Evolutionary conservation across 2,797 vertebrate species (phyloP).

Genomic region (Antennarius maculatus): DNA sequence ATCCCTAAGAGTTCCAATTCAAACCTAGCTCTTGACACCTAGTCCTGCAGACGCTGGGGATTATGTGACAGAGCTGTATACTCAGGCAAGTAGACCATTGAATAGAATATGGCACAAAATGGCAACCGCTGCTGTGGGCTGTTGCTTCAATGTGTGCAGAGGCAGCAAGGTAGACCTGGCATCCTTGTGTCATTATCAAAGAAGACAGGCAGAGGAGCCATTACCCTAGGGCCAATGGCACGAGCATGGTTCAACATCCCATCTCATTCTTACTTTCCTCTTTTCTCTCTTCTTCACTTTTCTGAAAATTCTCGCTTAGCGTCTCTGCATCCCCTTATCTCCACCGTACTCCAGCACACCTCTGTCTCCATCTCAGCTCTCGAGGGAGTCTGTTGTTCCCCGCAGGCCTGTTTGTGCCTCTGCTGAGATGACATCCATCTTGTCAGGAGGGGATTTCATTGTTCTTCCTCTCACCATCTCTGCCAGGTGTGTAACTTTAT

Average conservation of each 20-base stretch:
- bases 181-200: slow-evolving; percentile 59
- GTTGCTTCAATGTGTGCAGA: slow-evolving; percentile 17
- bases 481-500: background rate
- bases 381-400: slow-evolving; percentile 44
- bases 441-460: slow-evolving; percentile 46
- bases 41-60: slow-evolving; percentile 8
- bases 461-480: slow-evolving; percentile 45
- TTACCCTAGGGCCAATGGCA: slow-evolving; percentile 32
- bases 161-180: slow-evolving; percentile 53
- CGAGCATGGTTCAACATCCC: slow-evolving; percentile 38
- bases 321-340: slow-evolving; percentile 35
- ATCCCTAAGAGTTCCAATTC: slow-evolving; percentile 2
- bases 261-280: slow-evolving; percentile 25
- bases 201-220: slow-evolving; percentile 51
- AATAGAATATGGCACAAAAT: slow-evolving; percentile 62
- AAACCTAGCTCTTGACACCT: background rate
- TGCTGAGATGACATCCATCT: slow-evolving; percentile 65
- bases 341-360: slow-evolving; percentile 18
- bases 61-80: slow-evolving; percentile 4
- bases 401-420: slow-evolving; percentile 56
- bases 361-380: slow-evolving; percentile 35
- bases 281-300: slow-evolving; percentile 12
- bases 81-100: slow-evolving; percentile 43
- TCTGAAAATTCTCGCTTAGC: slow-evolving; percentile 15
- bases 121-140: slow-evolving; percentile 51